phyloP scores from a whole-genome alignment of 2,797 vertebrate species.

The Triplophysa yarkandensis region DNA sequence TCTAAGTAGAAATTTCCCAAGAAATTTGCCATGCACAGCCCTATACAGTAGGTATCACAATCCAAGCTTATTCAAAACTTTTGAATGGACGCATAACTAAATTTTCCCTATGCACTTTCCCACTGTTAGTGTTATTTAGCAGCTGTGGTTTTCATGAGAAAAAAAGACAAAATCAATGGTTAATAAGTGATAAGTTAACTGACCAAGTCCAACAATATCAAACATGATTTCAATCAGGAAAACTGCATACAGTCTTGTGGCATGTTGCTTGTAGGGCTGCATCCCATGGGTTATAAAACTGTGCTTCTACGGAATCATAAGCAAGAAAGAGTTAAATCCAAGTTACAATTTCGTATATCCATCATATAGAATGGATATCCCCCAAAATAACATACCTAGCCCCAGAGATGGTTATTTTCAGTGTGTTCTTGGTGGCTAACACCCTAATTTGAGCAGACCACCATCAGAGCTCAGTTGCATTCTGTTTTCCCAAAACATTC shows the following conservation, averaged over 20 bases:
- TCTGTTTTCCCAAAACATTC: constrained; percentile 64
- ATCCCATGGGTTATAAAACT: constrained; percentile 8
- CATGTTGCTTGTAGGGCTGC: not conserved
- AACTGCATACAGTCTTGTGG: not conserved
- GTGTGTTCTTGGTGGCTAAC: constrained; percentile 32
- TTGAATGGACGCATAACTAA: no score
- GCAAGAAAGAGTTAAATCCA: constrained; percentile 12
- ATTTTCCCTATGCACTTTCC: constrained; percentile 8
- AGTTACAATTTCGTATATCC: constrained; percentile 31
- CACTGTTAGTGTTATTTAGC: not conserved
- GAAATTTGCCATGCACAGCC: no score
- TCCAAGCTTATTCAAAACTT: no score
- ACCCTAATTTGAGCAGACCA: constrained; percentile 62
- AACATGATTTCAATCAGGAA: not conserved
- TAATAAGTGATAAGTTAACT: not conserved
- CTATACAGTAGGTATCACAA: no score
- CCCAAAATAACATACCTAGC: constrained; percentile 45
- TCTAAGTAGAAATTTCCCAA: no score
- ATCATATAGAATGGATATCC: constrained; percentile 31
- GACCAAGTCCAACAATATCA: not conserved
- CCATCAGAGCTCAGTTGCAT: constrained; percentile 63
- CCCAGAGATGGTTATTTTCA: constrained; percentile 31
- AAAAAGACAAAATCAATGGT: not conserved
- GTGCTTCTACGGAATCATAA: constrained; percentile 20
- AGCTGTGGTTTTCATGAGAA: not conserved